Percentiles rank a stretch among this genome's conserved stretches.
These are phyloP conservation scores for Standfussiana lucernea DNA, from an alignment of 2,888 invertebrate genomes.

Conservation along the genomic window DNA sequence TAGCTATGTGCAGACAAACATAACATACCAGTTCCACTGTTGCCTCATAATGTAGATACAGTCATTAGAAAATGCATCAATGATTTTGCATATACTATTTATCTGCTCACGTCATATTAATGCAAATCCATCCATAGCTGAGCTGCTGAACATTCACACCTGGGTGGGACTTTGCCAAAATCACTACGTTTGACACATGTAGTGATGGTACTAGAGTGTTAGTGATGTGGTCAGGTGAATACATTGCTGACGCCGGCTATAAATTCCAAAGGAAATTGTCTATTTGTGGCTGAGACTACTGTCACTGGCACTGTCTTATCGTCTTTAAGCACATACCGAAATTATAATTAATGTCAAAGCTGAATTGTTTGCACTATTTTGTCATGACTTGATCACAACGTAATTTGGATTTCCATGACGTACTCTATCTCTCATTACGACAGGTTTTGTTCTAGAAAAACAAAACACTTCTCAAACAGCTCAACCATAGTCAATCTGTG, in stretches of 20 bases:
- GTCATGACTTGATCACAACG: not conserved
- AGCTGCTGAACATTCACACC: slow-evolving; percentile 46
- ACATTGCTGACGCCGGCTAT: slow-evolving; percentile 5
- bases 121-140: slow-evolving; percentile 27
- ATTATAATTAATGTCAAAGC: slow-evolving; percentile 14
- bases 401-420: slow-evolving; percentile 15
- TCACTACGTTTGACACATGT: slow-evolving; percentile 22
- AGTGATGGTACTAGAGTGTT: slow-evolving; percentile 6
- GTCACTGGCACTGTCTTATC: slow-evolving; percentile 12
- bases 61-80: not conserved
- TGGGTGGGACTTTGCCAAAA: slow-evolving; percentile 52
- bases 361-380: slow-evolving; percentile 19
- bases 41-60: not conserved
- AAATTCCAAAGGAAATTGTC: slow-evolving; percentile 15
- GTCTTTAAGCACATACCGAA: slow-evolving; percentile 10
- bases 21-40: not conserved
- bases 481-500: slow-evolving; percentile 15
- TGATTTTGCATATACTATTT: slow-evolving; percentile 4
- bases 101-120: slow-evolving; percentile 21
- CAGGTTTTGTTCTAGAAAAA: slow-evolving; percentile 21
- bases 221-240: slow-evolving; percentile 27
- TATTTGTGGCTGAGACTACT: slow-evolving; percentile 21
- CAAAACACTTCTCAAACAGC: slow-evolving; percentile 15
- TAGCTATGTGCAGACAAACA: not conserved
- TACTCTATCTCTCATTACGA: not conserved